These are phyloP conservation scores for Notarius lentiginosus DNA, from an alignment of 2,113 vertebrate genomes.

Conservation along the genomic window DNA sequence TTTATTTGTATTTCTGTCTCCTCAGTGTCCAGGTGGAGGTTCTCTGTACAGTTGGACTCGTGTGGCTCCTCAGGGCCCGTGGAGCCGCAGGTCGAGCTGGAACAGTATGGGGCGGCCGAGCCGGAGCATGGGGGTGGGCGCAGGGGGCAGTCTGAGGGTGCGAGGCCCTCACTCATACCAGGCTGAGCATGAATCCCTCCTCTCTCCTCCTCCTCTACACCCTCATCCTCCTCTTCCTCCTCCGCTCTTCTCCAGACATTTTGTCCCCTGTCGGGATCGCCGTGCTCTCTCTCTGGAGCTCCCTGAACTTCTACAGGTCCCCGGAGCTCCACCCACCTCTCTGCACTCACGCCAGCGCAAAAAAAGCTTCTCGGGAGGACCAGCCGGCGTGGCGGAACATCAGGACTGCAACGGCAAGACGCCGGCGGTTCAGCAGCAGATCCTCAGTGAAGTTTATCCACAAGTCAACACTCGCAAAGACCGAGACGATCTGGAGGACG, in stretches of 20 bases:
- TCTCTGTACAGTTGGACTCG: conserved; percentile 84
- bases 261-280: conserved; percentile 73
- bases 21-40: conserved; percentile 80
- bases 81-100: conserved; percentile 94
- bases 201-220: conserved; percentile 69
- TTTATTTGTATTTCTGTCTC: not conserved
- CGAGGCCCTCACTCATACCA: conserved; percentile 77
- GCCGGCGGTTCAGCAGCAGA: conserved; percentile 70
- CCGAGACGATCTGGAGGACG: conserved; percentile 86
- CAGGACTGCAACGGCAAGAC: conserved; percentile 92
- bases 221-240: conserved; percentile 71
- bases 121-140: conserved; percentile 63
- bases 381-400: conserved; percentile 62
- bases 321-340: conserved; percentile 50
- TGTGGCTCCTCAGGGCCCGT: conserved; percentile 70
- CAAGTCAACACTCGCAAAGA: conserved; percentile 87
- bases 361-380: conserved; percentile 70
- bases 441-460: conserved; percentile 87
- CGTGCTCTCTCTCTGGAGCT: conserved; percentile 89
- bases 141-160: conserved; percentile 70
- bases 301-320: conserved; percentile 81
- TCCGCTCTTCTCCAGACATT: conserved; percentile 65
- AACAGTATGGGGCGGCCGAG: conserved; percentile 83
- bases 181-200: conserved; percentile 85
- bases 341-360: conserved; percentile 55